Evolutionary conservation across 2,113 vertebrate genomes (phyloP), one percentile per base, ranked within the genome.

Genomic region (Ellobius talpinus): DNA sequence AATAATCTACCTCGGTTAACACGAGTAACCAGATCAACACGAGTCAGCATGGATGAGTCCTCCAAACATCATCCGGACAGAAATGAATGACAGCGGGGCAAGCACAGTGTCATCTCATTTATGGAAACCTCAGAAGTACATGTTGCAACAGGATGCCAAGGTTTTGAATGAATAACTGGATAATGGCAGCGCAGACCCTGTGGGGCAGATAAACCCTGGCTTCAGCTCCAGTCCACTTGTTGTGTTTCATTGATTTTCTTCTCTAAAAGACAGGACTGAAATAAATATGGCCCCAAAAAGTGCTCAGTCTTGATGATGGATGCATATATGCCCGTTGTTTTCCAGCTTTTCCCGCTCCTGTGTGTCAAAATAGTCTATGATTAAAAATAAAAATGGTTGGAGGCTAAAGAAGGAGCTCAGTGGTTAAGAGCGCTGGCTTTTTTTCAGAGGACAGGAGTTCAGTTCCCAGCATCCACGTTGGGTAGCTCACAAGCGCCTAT

Each of bases 301-400:
- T 42, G 5, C 31, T 68, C 66, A 31, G 52, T 89, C 84, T 79
- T 36, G 55, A 33, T 23, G 21, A n/a, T 21, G 77, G 31, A 26
- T 17, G 70, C 33, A 36, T 66, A 55, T 1, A 6, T 3, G 16
- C 29, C 55, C 61, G 16, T 65, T 87, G 66, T 45, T 55, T 81
- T 94, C 87, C 33, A 77, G 76, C 8, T 79, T 93, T 92, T 81
- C 33, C 55, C 1, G 11, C 31, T 87, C 42, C 45, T 63, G 12
- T 24, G 36, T 50, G 39, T 65, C 76, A 79, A 63, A 82, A 82
- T 89, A 29, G 50, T 84, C 87, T 91, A 52, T 77, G 42, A 68
- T 70, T 95, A 66, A 91, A 95, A 91, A 50, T 63, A 45, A 94
- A 65, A 76, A 81, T 36, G 23, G 66, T 84, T 90, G 86, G 33